Percentiles rank a stretch among this genome's conserved stretches.
phyloP scores from a whole-genome alignment of 2,888 invertebrate genomes.

The Drosophila silvestris region DNA sequence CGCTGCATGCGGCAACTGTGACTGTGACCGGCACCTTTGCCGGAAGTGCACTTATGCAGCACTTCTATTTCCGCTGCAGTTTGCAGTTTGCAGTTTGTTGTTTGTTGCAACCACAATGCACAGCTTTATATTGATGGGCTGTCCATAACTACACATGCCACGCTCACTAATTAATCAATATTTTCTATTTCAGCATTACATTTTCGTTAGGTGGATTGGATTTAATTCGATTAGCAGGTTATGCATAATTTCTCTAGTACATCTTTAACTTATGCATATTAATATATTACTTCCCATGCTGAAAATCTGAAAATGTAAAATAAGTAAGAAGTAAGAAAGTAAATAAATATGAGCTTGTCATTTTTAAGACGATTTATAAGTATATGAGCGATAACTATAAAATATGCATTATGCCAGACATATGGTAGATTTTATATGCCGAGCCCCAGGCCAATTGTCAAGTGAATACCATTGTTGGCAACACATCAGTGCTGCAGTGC shows the following conservation, averaged over 20 bases:
- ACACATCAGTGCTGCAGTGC: constrained; percentile 47
- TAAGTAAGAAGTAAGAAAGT: neutral
- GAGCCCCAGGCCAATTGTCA: neutral
- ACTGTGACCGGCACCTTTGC: constrained; percentile 30
- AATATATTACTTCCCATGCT: neutral
- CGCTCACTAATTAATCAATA: constrained; percentile 52
- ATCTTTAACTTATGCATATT: neutral
- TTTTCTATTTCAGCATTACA: constrained; percentile 16
- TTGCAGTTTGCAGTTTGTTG: constrained; percentile 32
- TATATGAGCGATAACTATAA: neutral
- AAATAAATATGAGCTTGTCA: neutral
- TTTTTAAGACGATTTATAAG: neutral
- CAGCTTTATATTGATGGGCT: constrained; percentile 67
- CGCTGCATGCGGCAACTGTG: constrained; percentile 41
- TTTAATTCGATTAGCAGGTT: neutral
- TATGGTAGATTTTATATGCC: neutral
- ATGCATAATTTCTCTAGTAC: neutral
- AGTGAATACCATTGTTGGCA: constrained; percentile 22
- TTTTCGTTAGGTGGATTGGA: neutral
- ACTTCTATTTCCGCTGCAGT: constrained; percentile 73
- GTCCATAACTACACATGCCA: constrained; percentile 11
- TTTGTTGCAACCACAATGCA: constrained; percentile 21
- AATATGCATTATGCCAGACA: neutral
- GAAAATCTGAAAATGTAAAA: neutral
- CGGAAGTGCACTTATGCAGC: constrained; percentile 78